phyloP scores from a whole-genome alignment of 2,797 vertebrate genomes.

The Parotocinclus haroldoi region DNA sequence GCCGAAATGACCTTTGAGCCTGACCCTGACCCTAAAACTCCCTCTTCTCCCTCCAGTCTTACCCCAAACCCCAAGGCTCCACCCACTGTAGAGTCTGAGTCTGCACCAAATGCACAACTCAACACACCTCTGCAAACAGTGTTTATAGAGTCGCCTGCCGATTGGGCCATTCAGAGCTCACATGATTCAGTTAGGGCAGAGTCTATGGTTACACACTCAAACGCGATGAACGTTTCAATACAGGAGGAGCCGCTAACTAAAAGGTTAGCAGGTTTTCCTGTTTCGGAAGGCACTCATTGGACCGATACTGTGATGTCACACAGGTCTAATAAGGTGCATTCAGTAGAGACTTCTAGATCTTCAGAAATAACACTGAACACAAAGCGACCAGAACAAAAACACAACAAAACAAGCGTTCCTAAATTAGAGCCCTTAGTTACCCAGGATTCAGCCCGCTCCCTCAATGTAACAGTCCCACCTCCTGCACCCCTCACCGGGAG shows the following conservation, averaged over 20 bases:
- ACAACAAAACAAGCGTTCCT: not conserved
- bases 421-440: not conserved
- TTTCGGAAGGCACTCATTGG: not conserved
- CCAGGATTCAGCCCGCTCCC: not conserved
- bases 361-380: not conserved
- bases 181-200: not conserved
- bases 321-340: not conserved
- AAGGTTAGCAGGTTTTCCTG: not conserved
- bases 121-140: not conserved
- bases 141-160: not conserved
- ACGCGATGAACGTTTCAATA: not conserved
- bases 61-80: not conserved
- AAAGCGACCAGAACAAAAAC: too few species aligned
- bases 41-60: not conserved
- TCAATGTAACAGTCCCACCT: constrained; percentile 3
- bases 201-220: not conserved
- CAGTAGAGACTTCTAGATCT: not conserved
- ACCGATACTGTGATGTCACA: constrained; percentile 7
- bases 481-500: constrained; percentile 5
- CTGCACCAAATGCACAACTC: not conserved
- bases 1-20: constrained; percentile 40
- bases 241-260: not conserved
- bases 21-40: constrained; percentile 8
- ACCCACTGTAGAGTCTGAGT: not conserved
- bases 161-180: not conserved